phyloP scores from a whole-genome alignment of 53 echinoderm and acorn worm genomes.

The Apostichopus leukothele region DNA sequence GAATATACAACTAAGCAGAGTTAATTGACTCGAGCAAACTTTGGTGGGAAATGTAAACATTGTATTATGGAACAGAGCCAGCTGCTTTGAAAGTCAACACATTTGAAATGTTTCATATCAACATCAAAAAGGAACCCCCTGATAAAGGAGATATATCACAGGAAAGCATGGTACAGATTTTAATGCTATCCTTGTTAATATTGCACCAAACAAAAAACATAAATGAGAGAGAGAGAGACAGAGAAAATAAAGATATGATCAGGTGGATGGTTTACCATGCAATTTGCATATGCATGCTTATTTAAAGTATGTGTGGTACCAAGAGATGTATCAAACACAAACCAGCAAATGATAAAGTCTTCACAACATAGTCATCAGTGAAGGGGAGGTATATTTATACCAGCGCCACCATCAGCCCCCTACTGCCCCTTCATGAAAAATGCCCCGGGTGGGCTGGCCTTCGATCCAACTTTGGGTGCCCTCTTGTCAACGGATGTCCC shows the following conservation, averaged over 20 bases:
- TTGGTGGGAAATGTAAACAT: too few species aligned
- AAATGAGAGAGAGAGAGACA: neutral
- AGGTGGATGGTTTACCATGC: too few species aligned
- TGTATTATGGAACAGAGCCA: too few species aligned
- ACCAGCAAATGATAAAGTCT: neutral
- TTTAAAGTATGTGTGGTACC: neutral
- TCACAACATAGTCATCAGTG: neutral
- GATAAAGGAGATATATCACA: too few species aligned
- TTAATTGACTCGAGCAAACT: too few species aligned
- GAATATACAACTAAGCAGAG: too few species aligned
- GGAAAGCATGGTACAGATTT: too few species aligned
- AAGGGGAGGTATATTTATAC: neutral
- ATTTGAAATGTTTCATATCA: too few species aligned
- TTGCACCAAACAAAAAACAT: neutral
- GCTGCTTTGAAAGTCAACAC: too few species aligned
- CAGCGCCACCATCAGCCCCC: neutral
- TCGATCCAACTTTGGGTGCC: slow-evolving; percentile 81
- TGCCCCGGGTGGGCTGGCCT: slow-evolving; percentile 64
- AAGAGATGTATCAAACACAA: neutral
- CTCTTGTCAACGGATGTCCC: slow-evolving; percentile 22
- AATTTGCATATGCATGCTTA: too few species aligned
- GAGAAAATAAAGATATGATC: too few species aligned
- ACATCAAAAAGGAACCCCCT: too few species aligned
- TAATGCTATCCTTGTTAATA: neutral
- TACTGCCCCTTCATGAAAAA: neutral